A percentile compares a stretch with the other conserved stretches of the same genome.
Conservation (phyloP, 2,797 vertebrate genomes). For the Perodicticus potto region DNA sequence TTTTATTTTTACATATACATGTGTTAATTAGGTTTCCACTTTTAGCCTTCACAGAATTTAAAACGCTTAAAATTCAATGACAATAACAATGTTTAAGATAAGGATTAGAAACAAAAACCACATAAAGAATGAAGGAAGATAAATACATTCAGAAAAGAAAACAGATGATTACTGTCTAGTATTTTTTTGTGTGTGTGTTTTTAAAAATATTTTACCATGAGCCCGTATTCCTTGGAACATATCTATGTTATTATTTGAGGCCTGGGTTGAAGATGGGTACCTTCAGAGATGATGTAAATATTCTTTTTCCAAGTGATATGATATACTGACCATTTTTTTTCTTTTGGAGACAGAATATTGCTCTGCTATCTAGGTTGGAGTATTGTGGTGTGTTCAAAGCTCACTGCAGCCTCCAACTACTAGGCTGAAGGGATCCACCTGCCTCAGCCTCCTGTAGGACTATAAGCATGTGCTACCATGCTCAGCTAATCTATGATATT, state of each 20-base stretch:
- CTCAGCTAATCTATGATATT: too few relatives aligned
- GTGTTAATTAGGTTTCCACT: too few relatives aligned
- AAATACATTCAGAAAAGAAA: too few relatives aligned
- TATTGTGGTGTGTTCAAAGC: background rate
- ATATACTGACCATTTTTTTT: background rate
- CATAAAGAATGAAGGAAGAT: too few relatives aligned
- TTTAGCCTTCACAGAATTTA: too few relatives aligned
- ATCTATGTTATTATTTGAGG: background rate
- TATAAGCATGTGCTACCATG: too few relatives aligned
- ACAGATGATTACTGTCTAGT: too few relatives aligned
- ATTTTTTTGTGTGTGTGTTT: background rate
- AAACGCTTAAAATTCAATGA: too few relatives aligned
- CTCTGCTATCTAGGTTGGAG: background rate
- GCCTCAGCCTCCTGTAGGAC: background rate
- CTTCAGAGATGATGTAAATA: background rate
- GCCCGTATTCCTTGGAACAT: background rate
- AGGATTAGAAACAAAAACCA: too few relatives aligned
- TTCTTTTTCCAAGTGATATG: background rate
- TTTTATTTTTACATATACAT: too few relatives aligned
- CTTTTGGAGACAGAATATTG: background rate
- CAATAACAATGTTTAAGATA: too few relatives aligned
- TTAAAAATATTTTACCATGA: background rate
- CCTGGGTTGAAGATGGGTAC: background rate
- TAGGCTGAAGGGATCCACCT: background rate
- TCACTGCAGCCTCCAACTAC: background rate